A percentile compares a stretch with the other conserved stretches of the same genome.
Conservation (phyloP, 2,113 vertebrate species). For the Thalassoma bifasciatum region DNA sequence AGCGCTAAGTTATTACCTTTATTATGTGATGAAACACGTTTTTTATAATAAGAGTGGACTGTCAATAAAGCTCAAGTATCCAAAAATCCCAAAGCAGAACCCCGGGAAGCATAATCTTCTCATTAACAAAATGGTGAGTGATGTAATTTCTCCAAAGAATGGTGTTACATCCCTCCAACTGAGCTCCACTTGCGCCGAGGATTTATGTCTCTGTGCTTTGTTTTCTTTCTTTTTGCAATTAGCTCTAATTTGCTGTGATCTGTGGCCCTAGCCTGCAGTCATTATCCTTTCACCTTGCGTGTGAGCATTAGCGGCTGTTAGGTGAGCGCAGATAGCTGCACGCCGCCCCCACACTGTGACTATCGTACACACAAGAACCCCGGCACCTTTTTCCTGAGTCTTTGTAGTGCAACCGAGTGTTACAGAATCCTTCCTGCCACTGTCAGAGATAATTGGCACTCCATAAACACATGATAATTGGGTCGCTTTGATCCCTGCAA, state of each 20-base stretch:
- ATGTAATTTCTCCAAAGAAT: slow-evolving; percentile 61
- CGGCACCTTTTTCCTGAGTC: slow-evolving; percentile 56
- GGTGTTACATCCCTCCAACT: slow-evolving; percentile 46
- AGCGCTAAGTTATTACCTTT: slow-evolving; percentile 8
- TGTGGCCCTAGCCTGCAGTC: slow-evolving; percentile 20
- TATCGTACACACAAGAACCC: slow-evolving; percentile 56
- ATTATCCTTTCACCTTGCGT: slow-evolving; percentile 46
- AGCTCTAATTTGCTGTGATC: slow-evolving; percentile 64
- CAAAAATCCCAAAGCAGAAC: slow-evolving; percentile 44
- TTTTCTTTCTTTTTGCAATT: slow-evolving; percentile 52
- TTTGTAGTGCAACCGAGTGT: slow-evolving; percentile 69
- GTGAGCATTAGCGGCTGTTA: slow-evolving; percentile 46
- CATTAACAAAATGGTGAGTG: slow-evolving; percentile 63
- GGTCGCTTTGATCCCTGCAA: slow-evolving; percentile 79
- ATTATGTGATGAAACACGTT: slow-evolving; percentile 8
- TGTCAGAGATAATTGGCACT: slow-evolving; percentile 80
- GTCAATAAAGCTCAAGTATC: background rate
- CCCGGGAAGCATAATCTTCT: slow-evolving; percentile 48
- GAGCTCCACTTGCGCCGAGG: slow-evolving; percentile 31
- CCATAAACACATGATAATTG: slow-evolving; percentile 82
- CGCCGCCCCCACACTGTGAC: slow-evolving; percentile 52
- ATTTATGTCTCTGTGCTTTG: slow-evolving; percentile 22
- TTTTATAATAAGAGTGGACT: slow-evolving; percentile 9
- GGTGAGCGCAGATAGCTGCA: slow-evolving; percentile 35
- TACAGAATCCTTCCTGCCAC: slow-evolving; percentile 74